Evolutionary conservation across 2,797 vertebrate genomes (phyloP), one percentile per base, ranked within the genome.

Genomic region (Helicolenus hilgendorfi): DNA sequence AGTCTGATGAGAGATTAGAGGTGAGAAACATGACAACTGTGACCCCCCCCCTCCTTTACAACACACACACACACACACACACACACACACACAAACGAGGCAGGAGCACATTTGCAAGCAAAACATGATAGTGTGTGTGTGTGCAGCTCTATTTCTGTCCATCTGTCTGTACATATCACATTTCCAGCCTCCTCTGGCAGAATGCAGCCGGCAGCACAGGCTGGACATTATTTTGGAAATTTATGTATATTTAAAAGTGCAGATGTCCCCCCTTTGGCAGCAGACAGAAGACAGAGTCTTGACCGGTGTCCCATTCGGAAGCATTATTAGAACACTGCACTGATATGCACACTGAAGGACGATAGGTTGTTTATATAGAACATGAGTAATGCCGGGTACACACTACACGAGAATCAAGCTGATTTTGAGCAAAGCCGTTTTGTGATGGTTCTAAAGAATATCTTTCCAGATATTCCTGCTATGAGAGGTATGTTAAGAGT

Each of bases 1-100:
- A 81, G 86, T 84, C 35, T 84, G 85, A 82, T 64, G 72, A 84
- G 31, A 65, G 67, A 87, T 89, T 79, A 86, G 85, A 92, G 80
- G 83, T 85, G 85, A 86, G 86, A 85, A 79, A 86, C 77, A 87
- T 71, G 72, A 49, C 73, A 35, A 13, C 71, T 35, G 73, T 87
- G 77, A 80, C 53, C 45, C 31, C 55, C 56, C 5, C 45, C 58
- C 20, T 14, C 26, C 15, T 7, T n/a, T 4, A 22, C 65, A 72
- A 58, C 70, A 80, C 49, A 68, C 60, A 60, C 72, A 64, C 72
- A 62, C 53, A 36, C 55, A 11, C 71, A 56, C 31, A 59, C 29
- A 20, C 24, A 15, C 68, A 55, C 5, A 70, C 45, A 31, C 67
- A 15, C 18, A 45, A 7, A 41, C 2, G 1, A 84, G 26, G 36